Evolutionary conservation across 2,113 vertebrate genomes (phyloP).

Genomic region (Ceyx margarethae): DNA sequence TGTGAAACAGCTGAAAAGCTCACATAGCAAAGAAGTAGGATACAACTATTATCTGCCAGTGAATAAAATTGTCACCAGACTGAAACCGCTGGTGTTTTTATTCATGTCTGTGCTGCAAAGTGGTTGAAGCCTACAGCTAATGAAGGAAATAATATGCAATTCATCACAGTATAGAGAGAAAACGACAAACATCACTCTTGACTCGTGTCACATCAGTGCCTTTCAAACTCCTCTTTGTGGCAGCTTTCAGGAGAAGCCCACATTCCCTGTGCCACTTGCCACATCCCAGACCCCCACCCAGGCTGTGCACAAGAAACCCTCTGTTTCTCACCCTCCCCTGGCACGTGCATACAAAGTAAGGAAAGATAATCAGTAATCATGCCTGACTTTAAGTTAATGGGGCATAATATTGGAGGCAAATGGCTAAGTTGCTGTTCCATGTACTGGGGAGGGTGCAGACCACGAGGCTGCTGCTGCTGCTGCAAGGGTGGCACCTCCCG

Average conservation of each 20-base stretch:
- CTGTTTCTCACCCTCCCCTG: conserved; percentile 14
- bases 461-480: not conserved
- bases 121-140: conserved; percentile 61
- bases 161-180: conserved; percentile 65
- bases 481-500: rapidly evolving
- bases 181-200: conserved; percentile 53
- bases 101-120: conserved; percentile 37
- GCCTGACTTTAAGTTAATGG: conserved; percentile 62
- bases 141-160: conserved; percentile 69
- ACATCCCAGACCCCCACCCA: not conserved
- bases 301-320: conserved; percentile 9
- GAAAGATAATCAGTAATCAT: conserved; percentile 56
- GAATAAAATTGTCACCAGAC: conserved; percentile 55
- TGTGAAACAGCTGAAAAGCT: conserved; percentile 46
- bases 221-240: conserved; percentile 54
- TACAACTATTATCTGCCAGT: conserved; percentile 46
- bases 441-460: rapidly evolving
- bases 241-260: conserved; percentile 2
- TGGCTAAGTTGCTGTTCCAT: not conserved
- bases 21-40: conserved; percentile 4
- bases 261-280: not conserved
- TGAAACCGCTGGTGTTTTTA: conserved; percentile 45
- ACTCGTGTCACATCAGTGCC: conserved; percentile 48
- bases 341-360: conserved; percentile 44
- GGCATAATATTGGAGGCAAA: conserved; percentile 31